These are phyloP conservation scores for Lasioglossum oenotherae DNA, from an alignment of 2,888 invertebrate species.

Conservation along the genomic window DNA sequence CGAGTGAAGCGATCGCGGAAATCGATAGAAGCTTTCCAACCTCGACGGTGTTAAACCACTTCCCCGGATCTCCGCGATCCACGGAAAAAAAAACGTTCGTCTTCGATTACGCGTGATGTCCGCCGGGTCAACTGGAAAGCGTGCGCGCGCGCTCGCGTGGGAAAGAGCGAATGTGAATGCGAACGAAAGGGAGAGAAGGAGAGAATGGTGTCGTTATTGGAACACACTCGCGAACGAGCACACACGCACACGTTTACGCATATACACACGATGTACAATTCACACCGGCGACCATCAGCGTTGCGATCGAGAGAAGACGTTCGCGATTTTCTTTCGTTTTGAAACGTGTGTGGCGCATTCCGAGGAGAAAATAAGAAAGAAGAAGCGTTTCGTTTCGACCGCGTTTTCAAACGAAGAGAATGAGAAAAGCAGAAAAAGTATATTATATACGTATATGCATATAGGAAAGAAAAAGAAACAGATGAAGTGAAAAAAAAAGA, in stretches of 20 bases:
- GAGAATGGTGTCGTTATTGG: neutral
- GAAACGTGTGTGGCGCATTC: slow-evolving; percentile 39
- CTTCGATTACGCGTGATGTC: neutral
- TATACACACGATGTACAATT: neutral
- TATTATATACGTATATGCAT: neutral
- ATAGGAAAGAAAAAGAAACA: neutral
- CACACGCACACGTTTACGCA: neutral
- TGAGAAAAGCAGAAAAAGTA: neutral
- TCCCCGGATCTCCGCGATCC: neutral
- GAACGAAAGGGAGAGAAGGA: neutral
- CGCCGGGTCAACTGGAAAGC: neutral
- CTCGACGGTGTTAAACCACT: neutral
- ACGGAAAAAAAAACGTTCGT: neutral
- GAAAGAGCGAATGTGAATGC: neutral
- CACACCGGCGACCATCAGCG: neutral
- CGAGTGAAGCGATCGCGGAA: neutral
- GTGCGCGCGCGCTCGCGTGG: neutral
- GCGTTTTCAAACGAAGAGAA: slow-evolving; percentile 44
- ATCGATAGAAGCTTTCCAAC: neutral
- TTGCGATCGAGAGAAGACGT: slow-evolving; percentile 41
- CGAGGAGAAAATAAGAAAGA: slow-evolving; percentile 54
- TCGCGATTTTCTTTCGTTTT: slow-evolving; percentile 66
- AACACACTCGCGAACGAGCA: neutral
- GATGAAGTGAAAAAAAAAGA: neutral
- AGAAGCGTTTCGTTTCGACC: slow-evolving; percentile 67